Evolutionary conservation across 1,140 invertebrate genomes (phyloP).

Genomic region (Scaptomyza hsui): DNA sequence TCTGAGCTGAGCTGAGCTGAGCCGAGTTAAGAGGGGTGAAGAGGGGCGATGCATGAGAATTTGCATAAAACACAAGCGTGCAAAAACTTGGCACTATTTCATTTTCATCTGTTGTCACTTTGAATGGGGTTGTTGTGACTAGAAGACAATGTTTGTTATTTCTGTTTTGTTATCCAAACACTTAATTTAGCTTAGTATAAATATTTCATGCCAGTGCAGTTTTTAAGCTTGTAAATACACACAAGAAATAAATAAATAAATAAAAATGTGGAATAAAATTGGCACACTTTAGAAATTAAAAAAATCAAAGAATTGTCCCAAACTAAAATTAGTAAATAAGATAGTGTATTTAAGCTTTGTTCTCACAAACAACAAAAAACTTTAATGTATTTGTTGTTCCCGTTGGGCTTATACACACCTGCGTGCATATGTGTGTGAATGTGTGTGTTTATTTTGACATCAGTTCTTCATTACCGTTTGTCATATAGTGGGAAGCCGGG

Average conservation of each 20-base stretch:
- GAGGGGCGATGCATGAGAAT: constrained; percentile 38
- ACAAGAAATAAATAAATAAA: no score
- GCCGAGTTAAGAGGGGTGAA: constrained; percentile 4
- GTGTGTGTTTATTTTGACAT: constrained; percentile 60
- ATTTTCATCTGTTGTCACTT: constrained; percentile 53
- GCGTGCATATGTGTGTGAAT: constrained; percentile 6
- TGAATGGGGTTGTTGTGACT: background rate
- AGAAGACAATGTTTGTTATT: background rate
- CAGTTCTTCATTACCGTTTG: constrained; percentile 72
- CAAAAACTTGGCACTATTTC: constrained; percentile 76
- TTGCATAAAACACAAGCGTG: constrained; percentile 76
- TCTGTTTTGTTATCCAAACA: no score
- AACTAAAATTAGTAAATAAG: background rate
- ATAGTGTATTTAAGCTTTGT: background rate
- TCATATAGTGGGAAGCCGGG: constrained; percentile 36
- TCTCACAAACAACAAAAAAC: background rate
- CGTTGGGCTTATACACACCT: background rate
- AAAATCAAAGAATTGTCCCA: no score
- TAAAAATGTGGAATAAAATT: no score
- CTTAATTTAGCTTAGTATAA: no score
- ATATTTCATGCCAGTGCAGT: no score
- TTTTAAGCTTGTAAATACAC: no score
- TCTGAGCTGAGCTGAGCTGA: constrained; percentile 6
- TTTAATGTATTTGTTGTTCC: constrained; percentile 16
- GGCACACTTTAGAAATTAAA: no score